Percentiles rank a stretch among this genome's conserved stretches.
Conservation (phyloP, 1,140 invertebrate species). For the Hyles vespertilio region DNA sequence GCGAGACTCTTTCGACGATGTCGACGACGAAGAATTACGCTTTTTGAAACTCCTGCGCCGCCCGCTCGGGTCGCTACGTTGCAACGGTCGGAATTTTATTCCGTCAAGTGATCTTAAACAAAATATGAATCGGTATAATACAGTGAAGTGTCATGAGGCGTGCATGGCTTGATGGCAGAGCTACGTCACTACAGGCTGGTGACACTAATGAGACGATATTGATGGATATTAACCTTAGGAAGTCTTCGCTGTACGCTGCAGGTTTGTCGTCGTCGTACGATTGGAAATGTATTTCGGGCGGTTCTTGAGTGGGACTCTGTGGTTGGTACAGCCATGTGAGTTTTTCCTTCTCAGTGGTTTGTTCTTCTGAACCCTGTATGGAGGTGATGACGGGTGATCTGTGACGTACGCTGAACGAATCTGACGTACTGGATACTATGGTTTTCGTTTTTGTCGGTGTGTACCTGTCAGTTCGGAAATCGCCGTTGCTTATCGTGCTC, state of each 20-base stretch:
- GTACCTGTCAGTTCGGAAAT: slow-evolving; percentile 54
- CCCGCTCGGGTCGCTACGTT: slow-evolving; percentile 77
- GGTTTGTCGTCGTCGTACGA: slow-evolving; percentile 62
- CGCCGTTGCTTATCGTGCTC: slow-evolving; percentile 42
- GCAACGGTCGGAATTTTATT: slow-evolving; percentile 75
- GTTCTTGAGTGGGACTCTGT: slow-evolving; percentile 44
- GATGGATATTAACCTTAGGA: slow-evolving; percentile 72
- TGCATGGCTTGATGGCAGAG: slow-evolving; percentile 25
- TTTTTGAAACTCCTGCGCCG: slow-evolving; percentile 77
- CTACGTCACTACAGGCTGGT: slow-evolving; percentile 45
- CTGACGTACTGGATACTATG: slow-evolving; percentile 55
- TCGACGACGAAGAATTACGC: slow-evolving; percentile 75
- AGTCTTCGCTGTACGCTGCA: slow-evolving; percentile 65
- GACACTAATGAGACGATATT: slow-evolving; percentile 34
- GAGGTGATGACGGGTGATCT: slow-evolving; percentile 33
- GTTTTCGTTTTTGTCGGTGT: slow-evolving; percentile 61
- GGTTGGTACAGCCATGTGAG: slow-evolving; percentile 67
- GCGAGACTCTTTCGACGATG: slow-evolving; percentile 75
- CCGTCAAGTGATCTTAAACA: slow-evolving; percentile 78
- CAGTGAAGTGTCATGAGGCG: slow-evolving; percentile 24
- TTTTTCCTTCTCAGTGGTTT: slow-evolving; percentile 45
- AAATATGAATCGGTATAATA: slow-evolving; percentile 62
- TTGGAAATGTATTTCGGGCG: slow-evolving; percentile 73
- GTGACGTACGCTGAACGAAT: slow-evolving; percentile 55
- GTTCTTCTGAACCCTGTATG: slow-evolving; percentile 24